phyloP scores from a whole-genome alignment of 2,888 invertebrate species.

The Cyrtodaria siliqua region DNA sequence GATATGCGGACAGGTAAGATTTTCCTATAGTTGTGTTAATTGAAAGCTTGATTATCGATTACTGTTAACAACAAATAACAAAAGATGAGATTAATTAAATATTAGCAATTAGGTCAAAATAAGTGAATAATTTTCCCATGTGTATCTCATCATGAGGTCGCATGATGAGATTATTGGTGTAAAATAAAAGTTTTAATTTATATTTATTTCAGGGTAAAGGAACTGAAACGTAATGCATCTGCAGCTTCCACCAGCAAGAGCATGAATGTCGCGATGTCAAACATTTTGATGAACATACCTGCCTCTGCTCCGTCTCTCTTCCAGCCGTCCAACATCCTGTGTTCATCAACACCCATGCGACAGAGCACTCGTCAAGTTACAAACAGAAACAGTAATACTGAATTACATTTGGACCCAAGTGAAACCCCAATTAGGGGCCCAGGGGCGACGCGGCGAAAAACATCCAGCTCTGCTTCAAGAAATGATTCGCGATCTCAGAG shows the following conservation, averaged over 20 bases:
- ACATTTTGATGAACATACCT: constrained; percentile 80
- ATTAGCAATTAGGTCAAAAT: too few species aligned
- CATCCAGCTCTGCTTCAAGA: constrained; percentile 45
- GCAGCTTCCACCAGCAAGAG: constrained; percentile 66
- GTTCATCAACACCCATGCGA: constrained; percentile 80
- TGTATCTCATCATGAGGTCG: too few species aligned
- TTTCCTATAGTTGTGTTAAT: not conserved
- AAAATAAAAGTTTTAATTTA: not conserved
- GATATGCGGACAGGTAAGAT: constrained; percentile 84
- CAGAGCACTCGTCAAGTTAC: constrained; percentile 61
- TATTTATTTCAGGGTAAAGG: constrained; percentile 75
- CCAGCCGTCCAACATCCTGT: constrained; percentile 79
- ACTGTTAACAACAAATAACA: too few species aligned
- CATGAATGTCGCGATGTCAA: constrained; percentile 69
- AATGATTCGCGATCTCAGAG: constrained; percentile 20
- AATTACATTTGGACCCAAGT: constrained; percentile 73
- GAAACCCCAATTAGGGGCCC: constrained; percentile 80
- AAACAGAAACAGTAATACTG: constrained; percentile 57
- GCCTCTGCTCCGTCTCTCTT: constrained; percentile 78
- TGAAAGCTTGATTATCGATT: too few species aligned
- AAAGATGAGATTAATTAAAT: too few species aligned
- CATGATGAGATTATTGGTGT: not conserved
- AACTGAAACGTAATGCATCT: constrained; percentile 68
- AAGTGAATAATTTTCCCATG: too few species aligned
- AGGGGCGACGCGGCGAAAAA: constrained; percentile 67